A percentile compares a stretch with the other conserved stretches of the same genome.
phyloP scores from a whole-genome alignment of 2,113 vertebrate genomes.

The Rhinopomastus cyanomelas region DNA sequence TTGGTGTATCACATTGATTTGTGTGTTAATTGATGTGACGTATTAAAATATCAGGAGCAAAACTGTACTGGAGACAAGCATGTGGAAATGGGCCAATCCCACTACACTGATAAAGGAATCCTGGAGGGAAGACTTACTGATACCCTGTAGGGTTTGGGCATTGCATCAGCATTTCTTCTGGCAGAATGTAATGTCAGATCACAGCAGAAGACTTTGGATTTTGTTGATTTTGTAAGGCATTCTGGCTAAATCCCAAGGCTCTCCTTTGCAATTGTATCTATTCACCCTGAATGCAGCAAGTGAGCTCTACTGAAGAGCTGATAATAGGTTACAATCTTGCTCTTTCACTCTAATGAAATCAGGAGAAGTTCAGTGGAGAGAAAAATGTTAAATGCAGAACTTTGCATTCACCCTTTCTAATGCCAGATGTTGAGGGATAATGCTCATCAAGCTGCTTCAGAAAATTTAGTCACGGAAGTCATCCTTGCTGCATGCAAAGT shows the following conservation, averaged over 20 bases:
- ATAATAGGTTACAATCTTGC: conserved; percentile 5
- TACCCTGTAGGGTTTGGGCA: not conserved
- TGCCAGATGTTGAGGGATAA: conserved; percentile 12
- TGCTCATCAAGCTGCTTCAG: conserved; percentile 3
- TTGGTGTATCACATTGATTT: not conserved
- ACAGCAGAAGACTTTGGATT: not conserved
- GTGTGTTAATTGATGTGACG: no score
- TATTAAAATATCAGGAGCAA: not conserved
- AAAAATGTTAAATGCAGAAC: not conserved
- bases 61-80: not conserved
- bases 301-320: conserved; percentile 10
- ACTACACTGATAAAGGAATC: not conserved
- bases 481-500: not conserved
- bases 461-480: not conserved
- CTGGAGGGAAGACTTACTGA: not conserved
- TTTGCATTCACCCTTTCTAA: not conserved
- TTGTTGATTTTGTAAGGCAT: not conserved
- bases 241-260: not conserved
- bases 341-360: conserved; percentile 10
- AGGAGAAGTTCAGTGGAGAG: not conserved
- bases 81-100: not conserved
- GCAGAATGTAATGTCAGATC: not conserved
- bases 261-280: conserved; percentile 9
- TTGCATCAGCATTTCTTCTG: not conserved
- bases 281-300: not conserved